These are phyloP conservation scores for Nerophis lumbriciformis DNA, from an alignment of 2,113 vertebrate genomes.

Conservation along the genomic window DNA sequence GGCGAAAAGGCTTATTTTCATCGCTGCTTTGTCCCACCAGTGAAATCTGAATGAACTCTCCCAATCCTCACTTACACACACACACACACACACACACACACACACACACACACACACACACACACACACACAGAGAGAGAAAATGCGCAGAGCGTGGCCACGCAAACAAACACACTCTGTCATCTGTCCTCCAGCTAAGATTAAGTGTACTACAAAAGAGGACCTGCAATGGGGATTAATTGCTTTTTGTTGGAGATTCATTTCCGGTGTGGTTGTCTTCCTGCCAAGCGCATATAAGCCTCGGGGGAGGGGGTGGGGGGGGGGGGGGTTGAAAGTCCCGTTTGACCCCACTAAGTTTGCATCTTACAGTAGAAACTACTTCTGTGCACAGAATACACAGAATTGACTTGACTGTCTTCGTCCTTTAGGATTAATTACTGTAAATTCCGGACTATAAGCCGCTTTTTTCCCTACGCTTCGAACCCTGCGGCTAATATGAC, in stretches of 20 bases:
- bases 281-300: constrained; percentile 31
- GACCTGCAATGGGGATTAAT: constrained; percentile 47
- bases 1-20: too few species aligned
- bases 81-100: constrained; percentile 3
- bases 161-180: constrained; percentile 20
- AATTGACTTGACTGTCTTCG: too few species aligned
- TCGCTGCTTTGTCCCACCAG: too few species aligned
- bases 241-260: constrained; percentile 49
- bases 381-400: too few species aligned
- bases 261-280: constrained; percentile 34
- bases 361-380: not conserved
- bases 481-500: too few species aligned
- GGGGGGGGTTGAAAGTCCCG: constrained; percentile 19
- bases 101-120: not conserved
- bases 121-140: constrained; percentile 1
- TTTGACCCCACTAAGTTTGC: not conserved
- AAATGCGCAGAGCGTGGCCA: constrained; percentile 6
- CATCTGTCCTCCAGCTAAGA: constrained; percentile 45
- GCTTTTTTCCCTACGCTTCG: too few species aligned
- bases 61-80: not conserved
- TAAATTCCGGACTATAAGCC: too few species aligned
- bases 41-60: too few species aligned
- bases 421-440: too few species aligned
- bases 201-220: constrained; percentile 47
- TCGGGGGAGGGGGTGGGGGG: constrained; percentile 7